phyloP scores from a whole-genome alignment of 2,797 vertebrate genomes.

The Sebastes hubbsi region DNA sequence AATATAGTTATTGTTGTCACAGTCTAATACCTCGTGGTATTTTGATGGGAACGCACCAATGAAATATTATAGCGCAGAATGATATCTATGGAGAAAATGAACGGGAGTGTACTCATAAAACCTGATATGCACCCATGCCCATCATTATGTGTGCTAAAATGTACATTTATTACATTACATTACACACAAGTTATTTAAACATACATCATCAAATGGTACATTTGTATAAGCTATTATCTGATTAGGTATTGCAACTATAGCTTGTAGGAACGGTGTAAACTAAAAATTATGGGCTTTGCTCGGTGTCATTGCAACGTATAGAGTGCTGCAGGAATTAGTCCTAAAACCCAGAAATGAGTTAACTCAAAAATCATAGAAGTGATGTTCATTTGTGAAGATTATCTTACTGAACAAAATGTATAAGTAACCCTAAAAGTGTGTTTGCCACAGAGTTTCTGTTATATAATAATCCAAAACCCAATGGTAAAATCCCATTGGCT shows the following conservation, averaged over 20 bases:
- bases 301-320: too few relatives aligned
- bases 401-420: too few relatives aligned
- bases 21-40: neutral
- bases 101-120: neutral
- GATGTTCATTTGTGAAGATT: too few relatives aligned
- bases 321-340: too few relatives aligned
- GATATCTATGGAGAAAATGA: neutral
- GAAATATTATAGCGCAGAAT: neutral
- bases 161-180: neutral
- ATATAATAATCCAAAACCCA: too few relatives aligned
- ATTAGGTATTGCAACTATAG: neutral
- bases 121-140: too few relatives aligned
- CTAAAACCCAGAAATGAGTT: too few relatives aligned
- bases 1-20: neutral
- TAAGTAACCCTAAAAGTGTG: too few relatives aligned
- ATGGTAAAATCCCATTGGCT: too few relatives aligned
- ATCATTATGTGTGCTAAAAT: neutral
- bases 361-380: too few relatives aligned
- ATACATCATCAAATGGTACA: neutral
- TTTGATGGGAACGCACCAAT: neutral
- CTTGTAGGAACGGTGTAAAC: neutral
- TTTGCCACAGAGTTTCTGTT: too few relatives aligned
- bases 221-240: neutral
- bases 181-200: neutral
- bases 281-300: too few relatives aligned